Evolutionary conservation across 2,797 vertebrate species (phyloP).

Genomic region (Mormyrops boulengeri): DNA sequence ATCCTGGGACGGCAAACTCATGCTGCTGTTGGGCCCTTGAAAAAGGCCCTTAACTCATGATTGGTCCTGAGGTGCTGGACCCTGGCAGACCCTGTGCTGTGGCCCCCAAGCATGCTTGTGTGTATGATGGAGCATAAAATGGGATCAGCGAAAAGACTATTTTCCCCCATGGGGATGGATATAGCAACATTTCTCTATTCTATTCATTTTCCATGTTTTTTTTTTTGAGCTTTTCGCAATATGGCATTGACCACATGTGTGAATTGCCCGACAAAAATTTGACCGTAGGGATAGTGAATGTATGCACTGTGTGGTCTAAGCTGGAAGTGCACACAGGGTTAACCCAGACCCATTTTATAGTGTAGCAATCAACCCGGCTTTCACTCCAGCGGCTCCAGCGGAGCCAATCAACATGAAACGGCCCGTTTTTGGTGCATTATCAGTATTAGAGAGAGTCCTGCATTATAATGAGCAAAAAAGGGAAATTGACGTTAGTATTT

Average conservation of each 20-base stretch:
- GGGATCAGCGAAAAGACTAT: neutral
- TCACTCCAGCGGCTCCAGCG: neutral
- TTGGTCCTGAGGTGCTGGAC: neutral
- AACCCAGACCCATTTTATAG: neutral
- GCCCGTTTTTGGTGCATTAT: neutral
- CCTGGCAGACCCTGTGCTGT: neutral
- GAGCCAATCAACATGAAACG: neutral
- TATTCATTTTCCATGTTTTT: neutral
- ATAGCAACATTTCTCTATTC: neutral
- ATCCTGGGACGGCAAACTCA: neutral
- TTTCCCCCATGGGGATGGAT: neutral
- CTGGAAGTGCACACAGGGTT: neutral
- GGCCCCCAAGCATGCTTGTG: neutral
- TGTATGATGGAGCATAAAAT: neutral
- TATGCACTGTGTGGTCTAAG: neutral
- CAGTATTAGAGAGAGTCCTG: neutral
- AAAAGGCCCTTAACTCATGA: neutral
- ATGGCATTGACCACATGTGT: neutral
- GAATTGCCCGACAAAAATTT: neutral
- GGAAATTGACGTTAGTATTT: neutral
- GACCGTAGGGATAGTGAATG: no score
- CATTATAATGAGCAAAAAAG: neutral
- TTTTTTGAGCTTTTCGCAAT: neutral
- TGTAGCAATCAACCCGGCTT: neutral
- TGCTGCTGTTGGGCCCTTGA: neutral